Percentiles rank a stretch among this genome's conserved stretches.
These are phyloP conservation scores for Sylvia atricapilla DNA, from an alignment of 2,113 vertebrate species.

Conservation along the genomic window DNA sequence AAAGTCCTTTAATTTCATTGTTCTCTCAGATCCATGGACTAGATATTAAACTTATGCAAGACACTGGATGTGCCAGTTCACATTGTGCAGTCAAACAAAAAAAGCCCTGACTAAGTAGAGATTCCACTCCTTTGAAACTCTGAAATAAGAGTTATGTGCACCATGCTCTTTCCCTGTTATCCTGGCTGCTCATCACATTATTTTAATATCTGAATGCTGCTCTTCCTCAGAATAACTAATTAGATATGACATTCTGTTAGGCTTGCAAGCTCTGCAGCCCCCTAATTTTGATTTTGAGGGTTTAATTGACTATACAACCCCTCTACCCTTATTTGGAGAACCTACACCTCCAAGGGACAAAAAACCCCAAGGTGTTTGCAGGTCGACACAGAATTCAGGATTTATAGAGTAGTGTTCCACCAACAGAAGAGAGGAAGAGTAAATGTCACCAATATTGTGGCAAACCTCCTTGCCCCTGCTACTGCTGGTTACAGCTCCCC, in stretches of 20 bases:
- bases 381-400: background rate
- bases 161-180: background rate
- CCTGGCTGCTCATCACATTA: background rate
- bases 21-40: background rate
- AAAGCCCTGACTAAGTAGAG: background rate
- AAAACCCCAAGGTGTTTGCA: background rate
- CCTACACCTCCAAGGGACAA: background rate
- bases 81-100: background rate
- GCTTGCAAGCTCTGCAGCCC: background rate
- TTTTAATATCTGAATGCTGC: background rate
- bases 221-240: background rate
- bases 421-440: background rate
- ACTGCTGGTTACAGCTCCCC: background rate
- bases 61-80: slow-evolving; percentile 18
- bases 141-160: background rate
- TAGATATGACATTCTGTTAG: background rate
- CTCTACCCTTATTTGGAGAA: background rate
- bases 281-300: background rate
- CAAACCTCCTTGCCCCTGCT: background rate
- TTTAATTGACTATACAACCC: background rate
- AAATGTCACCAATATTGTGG: background rate
- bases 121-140: background rate
- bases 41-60: slow-evolving; percentile 8
- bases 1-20: background rate
- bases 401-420: background rate